These are phyloP conservation scores for Acleris cristana DNA, from an alignment of 2,888 invertebrate genomes.

Conservation along the genomic window DNA sequence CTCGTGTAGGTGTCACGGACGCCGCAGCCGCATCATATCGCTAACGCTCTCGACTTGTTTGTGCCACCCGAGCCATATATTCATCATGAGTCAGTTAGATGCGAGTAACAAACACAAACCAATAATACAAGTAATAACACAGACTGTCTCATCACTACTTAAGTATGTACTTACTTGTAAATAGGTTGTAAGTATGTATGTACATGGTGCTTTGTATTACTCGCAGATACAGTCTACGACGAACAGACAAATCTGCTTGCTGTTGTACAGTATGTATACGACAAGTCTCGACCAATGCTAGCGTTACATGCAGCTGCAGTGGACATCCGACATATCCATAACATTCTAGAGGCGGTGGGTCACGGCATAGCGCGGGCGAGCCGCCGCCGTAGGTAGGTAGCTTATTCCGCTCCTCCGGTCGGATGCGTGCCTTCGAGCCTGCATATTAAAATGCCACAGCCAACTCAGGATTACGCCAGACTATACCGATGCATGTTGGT, in stretches of 20 bases:
- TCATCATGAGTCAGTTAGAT: conserved; percentile 60
- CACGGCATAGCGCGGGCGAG: conserved; percentile 2
- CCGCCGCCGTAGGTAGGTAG: conserved; percentile 7
- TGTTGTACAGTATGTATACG: background rate
- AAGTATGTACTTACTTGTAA: background rate
- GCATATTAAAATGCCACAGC: conserved; percentile 11
- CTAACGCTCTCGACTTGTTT: conserved; percentile 65
- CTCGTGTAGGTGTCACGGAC: conserved; percentile 81
- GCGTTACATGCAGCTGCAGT: conserved; percentile 3
- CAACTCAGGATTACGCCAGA: conserved; percentile 18
- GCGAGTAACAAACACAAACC: conserved; percentile 50
- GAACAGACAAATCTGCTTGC: background rate
- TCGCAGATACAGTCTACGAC: background rate
- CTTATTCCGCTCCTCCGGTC: conserved; percentile 1
- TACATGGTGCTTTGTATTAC: background rate
- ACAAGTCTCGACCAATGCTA: background rate
- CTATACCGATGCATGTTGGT: background rate
- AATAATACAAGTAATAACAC: conserved; percentile 15
- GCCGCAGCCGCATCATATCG: conserved; percentile 61
- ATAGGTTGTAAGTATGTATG: background rate
- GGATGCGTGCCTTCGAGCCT: conserved; percentile 17
- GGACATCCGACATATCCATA: conserved; percentile 2
- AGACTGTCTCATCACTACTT: conserved; percentile 4
- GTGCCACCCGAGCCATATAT: conserved; percentile 60
- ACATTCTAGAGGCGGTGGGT: conserved; percentile 2